phyloP scores from a whole-genome alignment of 2,113 vertebrate genomes.

The Hypanus sabinus region DNA sequence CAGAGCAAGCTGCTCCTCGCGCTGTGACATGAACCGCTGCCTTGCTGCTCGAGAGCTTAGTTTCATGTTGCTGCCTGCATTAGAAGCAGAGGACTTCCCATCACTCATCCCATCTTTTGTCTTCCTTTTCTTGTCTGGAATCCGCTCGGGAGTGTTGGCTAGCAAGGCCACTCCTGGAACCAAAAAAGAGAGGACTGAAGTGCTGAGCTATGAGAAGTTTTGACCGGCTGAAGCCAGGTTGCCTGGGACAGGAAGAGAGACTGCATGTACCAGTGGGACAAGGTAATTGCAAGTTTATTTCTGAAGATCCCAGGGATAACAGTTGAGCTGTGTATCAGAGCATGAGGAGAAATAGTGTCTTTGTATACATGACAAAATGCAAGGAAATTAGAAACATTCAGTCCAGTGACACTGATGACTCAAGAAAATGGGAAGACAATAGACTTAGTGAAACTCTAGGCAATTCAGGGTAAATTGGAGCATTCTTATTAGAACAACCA shows the following conservation, averaged over 20 bases:
- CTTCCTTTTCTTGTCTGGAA: constrained; percentile 70
- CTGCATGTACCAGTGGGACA: not conserved
- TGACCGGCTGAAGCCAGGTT: not conserved
- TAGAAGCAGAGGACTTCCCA: constrained; percentile 48
- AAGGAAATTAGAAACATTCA: not conserved
- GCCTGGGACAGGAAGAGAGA: no score
- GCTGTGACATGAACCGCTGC: constrained; percentile 66
- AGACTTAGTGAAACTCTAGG: not conserved
- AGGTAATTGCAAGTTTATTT: not conserved
- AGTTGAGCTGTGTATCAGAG: not conserved
- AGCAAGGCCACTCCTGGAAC: constrained; percentile 78
- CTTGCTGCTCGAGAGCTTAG: constrained; percentile 65
- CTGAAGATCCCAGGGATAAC: not conserved
- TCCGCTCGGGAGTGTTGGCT: constrained; percentile 78
- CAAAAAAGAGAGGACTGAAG: accelerated
- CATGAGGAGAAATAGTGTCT: not conserved
- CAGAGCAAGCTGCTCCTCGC: constrained; percentile 76
- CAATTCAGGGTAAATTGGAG: not conserved
- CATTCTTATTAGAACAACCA: not conserved
- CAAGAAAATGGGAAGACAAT: not conserved
- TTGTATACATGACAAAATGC: not conserved
- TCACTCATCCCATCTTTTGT: constrained; percentile 54
- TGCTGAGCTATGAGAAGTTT: not conserved
- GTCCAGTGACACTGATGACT: not conserved
- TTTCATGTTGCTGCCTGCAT: constrained; percentile 49